A percentile compares a stretch with the other conserved stretches of the same genome.
Conservation (phyloP, 1,140 invertebrate species). For the Phenacoccus solenopsis region DNA sequence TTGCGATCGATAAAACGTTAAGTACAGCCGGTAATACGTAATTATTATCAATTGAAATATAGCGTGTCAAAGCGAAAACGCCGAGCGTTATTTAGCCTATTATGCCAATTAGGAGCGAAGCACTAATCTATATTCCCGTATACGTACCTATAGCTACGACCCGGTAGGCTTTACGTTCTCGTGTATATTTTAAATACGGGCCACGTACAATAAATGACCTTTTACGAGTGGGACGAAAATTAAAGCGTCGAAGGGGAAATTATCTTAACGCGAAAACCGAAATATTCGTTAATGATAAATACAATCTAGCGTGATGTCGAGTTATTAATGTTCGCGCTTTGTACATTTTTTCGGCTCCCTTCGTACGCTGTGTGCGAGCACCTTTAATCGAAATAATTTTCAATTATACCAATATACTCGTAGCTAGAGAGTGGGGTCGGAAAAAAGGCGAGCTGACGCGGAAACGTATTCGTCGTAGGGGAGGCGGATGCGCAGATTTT, state of each 20-base stretch:
- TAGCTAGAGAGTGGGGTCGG: no score
- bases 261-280: background rate
- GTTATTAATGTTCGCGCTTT: background rate
- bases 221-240: background rate
- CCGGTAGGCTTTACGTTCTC: no score
- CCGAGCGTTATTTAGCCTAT: background rate
- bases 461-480: no score
- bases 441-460: no score
- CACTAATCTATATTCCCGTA: background rate
- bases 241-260: background rate
- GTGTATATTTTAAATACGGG: background rate
- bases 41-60: conserved; percentile 4
- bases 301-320: background rate
- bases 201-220: background rate
- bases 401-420: no score
- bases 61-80: conserved; percentile 1
- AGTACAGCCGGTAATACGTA: background rate
- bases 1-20: conserved; percentile 1
- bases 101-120: background rate
- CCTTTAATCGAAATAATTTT: background rate
- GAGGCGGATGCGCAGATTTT: no score
- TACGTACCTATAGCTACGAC: no score
- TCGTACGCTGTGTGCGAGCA: background rate
- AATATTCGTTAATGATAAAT: conserved; percentile 3
- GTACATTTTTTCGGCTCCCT: background rate